A percentile compares a stretch with the other conserved stretches of the same genome.
phyloP scores from a whole-genome alignment of 2,113 vertebrate genomes.

The Nothobranchius kuhntae region DNA sequence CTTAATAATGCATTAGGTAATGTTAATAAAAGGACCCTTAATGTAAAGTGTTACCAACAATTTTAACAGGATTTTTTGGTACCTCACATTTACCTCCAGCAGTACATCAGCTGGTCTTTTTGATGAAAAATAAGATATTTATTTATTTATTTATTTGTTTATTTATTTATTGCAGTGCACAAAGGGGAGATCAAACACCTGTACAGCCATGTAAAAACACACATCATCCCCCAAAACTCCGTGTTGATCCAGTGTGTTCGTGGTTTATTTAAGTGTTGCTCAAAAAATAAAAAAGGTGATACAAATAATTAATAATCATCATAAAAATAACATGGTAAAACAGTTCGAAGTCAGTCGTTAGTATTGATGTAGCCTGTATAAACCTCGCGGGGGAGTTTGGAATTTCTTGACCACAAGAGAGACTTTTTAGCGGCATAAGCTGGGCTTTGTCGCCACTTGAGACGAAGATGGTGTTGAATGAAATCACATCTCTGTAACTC shows the following conservation, averaged over 20 bases:
- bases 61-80: constrained; percentile 62
- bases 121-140: constrained; percentile 70
- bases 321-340: constrained; percentile 72
- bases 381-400: constrained; percentile 56
- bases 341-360: constrained; percentile 77
- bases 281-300: constrained; percentile 83
- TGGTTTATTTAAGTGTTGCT: constrained; percentile 84
- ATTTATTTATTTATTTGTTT: too few relatives aligned
- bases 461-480: constrained; percentile 95
- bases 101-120: constrained; percentile 87
- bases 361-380: constrained; percentile 93
- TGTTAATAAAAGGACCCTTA: too few relatives aligned
- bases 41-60: too few relatives aligned
- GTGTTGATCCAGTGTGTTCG: constrained; percentile 91
- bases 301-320: constrained; percentile 43
- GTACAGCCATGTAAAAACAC: constrained; percentile 79
- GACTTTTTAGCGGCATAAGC: constrained; percentile 98
- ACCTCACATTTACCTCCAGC: constrained; percentile 86
- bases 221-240: constrained; percentile 66
- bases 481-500: constrained; percentile 97
- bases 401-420: constrained; percentile 83
- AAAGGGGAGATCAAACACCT: constrained; percentile 69
- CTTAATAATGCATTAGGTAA: too few relatives aligned
- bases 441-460: constrained; percentile 99
- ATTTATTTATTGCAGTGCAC: constrained; percentile 45